phyloP scores from a whole-genome alignment of 2,797 vertebrate genomes.

The Manis pentadactyla region DNA sequence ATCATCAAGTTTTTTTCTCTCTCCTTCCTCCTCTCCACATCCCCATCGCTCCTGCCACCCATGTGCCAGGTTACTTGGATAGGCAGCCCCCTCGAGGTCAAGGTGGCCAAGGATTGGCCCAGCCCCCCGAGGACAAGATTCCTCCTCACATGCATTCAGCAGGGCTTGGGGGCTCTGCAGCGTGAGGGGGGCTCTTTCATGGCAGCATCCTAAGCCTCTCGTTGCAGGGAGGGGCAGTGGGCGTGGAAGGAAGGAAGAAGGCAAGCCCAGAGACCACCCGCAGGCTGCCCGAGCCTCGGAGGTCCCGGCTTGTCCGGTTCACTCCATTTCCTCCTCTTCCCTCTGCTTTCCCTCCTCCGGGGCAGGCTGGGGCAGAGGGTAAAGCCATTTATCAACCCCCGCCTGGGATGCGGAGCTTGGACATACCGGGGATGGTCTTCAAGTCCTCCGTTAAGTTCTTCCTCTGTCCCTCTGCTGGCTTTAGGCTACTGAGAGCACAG shows the following conservation, averaged over 20 bases:
- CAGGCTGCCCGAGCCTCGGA: background rate
- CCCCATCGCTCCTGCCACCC: no score
- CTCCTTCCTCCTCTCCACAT: background rate
- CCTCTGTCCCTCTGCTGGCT: no score
- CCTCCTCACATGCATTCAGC: accelerated
- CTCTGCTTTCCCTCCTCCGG: background rate
- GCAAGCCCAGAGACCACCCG: background rate
- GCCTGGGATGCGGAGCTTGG: background rate
- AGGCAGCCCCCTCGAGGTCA: background rate
- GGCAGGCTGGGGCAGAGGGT: background rate
- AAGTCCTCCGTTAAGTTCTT: background rate
- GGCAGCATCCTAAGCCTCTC: background rate
- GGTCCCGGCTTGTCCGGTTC: background rate
- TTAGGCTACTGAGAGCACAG: background rate
- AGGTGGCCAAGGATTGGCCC: background rate
- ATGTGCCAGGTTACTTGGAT: background rate
- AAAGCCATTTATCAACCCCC: background rate
- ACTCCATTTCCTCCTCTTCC: background rate
- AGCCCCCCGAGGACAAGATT: background rate
- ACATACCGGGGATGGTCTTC: background rate
- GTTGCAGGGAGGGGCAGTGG: background rate
- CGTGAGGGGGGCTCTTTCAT: background rate
- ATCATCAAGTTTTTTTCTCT: background rate
- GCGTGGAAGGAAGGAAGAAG: background rate
- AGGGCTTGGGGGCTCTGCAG: background rate